phyloP scores from a whole-genome alignment of 2,888 invertebrate species.

The Drosophila engyochracea region DNA sequence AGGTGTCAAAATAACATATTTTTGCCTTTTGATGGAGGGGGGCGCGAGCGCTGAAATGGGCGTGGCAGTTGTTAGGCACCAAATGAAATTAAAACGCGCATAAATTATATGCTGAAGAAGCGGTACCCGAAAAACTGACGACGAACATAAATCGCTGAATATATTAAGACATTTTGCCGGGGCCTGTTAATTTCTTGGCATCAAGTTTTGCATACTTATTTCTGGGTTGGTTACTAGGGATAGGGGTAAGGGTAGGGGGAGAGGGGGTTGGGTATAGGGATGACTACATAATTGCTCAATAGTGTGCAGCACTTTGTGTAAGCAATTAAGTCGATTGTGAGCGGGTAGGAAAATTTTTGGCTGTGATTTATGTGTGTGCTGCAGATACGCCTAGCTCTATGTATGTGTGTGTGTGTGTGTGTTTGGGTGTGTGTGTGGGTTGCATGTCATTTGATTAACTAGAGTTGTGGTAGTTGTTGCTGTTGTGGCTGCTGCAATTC shows the following conservation, averaged over 20 bases:
- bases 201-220: constrained; percentile 65
- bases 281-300: constrained; percentile 75
- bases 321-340: constrained; percentile 65
- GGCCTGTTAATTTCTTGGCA: constrained; percentile 54
- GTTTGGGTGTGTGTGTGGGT: constrained; percentile 11
- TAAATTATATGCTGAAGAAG: constrained; percentile 69
- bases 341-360: not conserved
- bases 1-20: constrained; percentile 81
- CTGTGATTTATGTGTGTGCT: constrained; percentile 67
- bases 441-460: constrained; percentile 76
- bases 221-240: not conserved
- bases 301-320: constrained; percentile 71
- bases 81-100: constrained; percentile 81
- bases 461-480: constrained; percentile 47
- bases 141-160: constrained; percentile 65
- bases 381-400: constrained; percentile 19
- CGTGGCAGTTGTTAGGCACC: constrained; percentile 77
- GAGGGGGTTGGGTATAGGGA: not conserved
- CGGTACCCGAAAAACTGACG: constrained; percentile 30
- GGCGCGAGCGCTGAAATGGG: constrained; percentile 33
- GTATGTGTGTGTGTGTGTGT: constrained; percentile 3
- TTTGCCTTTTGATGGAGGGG: constrained; percentile 26
- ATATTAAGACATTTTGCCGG: constrained; percentile 74
- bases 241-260: not conserved
- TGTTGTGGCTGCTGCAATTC: constrained; percentile 54